Evolutionary conservation across 2,888 invertebrate genomes (phyloP).

Genomic region (Drosophila multiciliata): DNA sequence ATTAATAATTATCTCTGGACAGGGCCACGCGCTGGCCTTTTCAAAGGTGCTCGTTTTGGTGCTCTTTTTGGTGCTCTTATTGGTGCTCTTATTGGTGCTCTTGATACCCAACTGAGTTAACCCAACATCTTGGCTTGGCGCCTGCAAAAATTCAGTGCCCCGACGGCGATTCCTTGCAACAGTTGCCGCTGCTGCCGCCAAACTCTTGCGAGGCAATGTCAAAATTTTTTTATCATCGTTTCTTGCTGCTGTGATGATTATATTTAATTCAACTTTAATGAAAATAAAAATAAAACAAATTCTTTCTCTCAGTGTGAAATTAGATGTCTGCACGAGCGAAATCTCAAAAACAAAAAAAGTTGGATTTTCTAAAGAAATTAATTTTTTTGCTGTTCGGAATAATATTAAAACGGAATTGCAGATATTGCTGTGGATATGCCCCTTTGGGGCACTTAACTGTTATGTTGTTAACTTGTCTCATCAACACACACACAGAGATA

Average conservation of each 20-base stretch:
- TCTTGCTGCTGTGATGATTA: slow-evolving; percentile 11
- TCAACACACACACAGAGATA: neutral
- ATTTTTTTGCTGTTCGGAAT: neutral
- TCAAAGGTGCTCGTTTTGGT: slow-evolving; percentile 38
- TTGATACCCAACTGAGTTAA: slow-evolving; percentile 13
- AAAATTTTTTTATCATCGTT: slow-evolving; percentile 2
- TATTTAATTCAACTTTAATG: slow-evolving; percentile 4
- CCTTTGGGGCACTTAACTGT: no score
- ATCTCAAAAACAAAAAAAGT: neutral
- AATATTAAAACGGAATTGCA: neutral
- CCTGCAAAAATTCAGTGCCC: slow-evolving; percentile 27
- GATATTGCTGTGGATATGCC: neutral
- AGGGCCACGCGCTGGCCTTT: slow-evolving; percentile 10
- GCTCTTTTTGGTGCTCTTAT: slow-evolving; percentile 5
- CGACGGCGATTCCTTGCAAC: slow-evolving; percentile 57
- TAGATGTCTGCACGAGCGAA: slow-evolving; percentile 18
- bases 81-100: slow-evolving; percentile 24
- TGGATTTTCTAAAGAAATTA: neutral
- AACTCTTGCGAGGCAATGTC: slow-evolving; percentile 18
- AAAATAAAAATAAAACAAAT: neutral
- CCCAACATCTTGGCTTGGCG: slow-evolving; percentile 14
- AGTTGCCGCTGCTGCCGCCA: slow-evolving; percentile 64
- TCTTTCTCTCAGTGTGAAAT: neutral
- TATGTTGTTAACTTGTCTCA: neutral
- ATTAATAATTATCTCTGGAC: slow-evolving; percentile 39